phyloP scores from a whole-genome alignment of 2,113 vertebrate genomes.

The Python bivittatus region DNA sequence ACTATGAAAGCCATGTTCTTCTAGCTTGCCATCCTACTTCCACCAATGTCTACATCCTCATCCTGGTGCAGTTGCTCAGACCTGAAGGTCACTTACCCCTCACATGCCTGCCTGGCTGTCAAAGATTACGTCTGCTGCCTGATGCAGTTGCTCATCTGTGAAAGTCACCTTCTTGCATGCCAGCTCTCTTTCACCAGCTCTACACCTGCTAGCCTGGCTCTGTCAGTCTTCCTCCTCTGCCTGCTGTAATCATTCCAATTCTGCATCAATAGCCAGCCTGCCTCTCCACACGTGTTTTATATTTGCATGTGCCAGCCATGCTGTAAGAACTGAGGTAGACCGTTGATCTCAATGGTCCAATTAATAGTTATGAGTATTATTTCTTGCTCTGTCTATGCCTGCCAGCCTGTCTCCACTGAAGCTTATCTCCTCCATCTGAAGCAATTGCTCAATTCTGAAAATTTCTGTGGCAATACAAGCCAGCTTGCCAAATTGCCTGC shows the following conservation, averaged over 20 bases:
- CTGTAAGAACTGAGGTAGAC: neutral
- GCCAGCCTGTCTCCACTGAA: neutral
- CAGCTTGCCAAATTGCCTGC: neutral
- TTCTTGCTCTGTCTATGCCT: neutral
- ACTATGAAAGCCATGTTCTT: neutral
- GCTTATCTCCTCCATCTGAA: neutral
- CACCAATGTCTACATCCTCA: neutral
- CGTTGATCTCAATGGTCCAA: neutral
- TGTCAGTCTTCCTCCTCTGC: neutral
- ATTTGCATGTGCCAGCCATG: neutral
- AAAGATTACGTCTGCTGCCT: neutral
- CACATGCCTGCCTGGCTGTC: neutral
- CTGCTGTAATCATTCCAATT: neutral
- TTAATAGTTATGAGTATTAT: neutral
- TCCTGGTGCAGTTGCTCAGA: neutral
- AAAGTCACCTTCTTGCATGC: neutral
- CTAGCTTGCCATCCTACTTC: neutral
- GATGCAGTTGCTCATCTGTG: neutral
- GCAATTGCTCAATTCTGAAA: neutral
- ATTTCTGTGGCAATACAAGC: neutral
- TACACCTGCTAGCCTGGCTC: neutral
- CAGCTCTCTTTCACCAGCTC: neutral
- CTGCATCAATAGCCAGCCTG: neutral
- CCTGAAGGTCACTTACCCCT: neutral
- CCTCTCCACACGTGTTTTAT: neutral